Evolutionary conservation across 2,113 vertebrate species (phyloP).

Genomic region (Indri indri): DNA sequence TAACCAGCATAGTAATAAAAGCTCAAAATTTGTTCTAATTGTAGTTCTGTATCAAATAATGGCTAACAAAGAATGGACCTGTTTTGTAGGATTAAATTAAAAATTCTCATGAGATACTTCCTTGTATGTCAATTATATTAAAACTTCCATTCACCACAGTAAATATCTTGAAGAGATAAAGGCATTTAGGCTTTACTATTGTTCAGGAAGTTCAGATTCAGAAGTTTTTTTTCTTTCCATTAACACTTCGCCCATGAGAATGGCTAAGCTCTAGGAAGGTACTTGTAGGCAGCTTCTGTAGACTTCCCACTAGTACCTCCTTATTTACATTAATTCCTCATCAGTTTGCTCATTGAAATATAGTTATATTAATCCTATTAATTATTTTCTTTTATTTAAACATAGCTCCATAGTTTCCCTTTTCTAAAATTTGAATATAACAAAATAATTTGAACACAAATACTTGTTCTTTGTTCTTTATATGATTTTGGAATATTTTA

Average conservation of each 20-base stretch:
- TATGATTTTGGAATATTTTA: not conserved
- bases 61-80: not conserved
- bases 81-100: not conserved
- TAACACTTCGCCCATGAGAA: not conserved
- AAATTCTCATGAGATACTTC: not conserved
- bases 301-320: not conserved
- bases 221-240: not conserved
- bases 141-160: not conserved
- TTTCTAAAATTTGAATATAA: constrained; percentile 16
- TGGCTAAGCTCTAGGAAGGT: not conserved
- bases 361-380: not conserved
- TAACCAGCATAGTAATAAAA: not conserved
- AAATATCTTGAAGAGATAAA: not conserved
- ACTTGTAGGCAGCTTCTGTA: not conserved
- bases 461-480: not conserved
- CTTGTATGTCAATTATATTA: not conserved
- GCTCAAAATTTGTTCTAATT: not conserved
- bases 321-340: not conserved
- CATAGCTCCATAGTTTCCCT: not conserved
- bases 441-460: not conserved
- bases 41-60: not conserved
- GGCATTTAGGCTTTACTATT: not conserved
- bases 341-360: not conserved
- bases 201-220: not conserved
- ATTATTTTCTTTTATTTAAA: not conserved